Evolutionary conservation across 37 sponge, comb jelly and placozoan species (phyloP).

Genomic region (Spongilla lacustris): DNA sequence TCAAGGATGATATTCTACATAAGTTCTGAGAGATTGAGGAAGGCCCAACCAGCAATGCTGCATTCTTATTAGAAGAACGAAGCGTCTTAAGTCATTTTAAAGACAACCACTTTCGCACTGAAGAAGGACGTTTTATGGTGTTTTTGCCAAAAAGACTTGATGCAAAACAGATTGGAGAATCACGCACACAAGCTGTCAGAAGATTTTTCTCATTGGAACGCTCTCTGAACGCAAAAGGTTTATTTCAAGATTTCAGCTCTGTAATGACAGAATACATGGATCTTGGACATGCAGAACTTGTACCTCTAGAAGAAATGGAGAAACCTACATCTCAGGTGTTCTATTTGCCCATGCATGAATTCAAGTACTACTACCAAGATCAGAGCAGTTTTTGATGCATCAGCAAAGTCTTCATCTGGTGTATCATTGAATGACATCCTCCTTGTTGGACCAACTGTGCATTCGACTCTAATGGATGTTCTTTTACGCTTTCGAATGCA

Average conservation of each 20-base stretch:
- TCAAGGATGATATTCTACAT: neutral
- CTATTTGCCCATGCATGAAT: conserved; percentile 46
- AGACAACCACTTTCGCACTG: neutral
- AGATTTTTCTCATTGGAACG: conserved; percentile 28
- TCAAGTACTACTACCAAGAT: conserved; percentile 41
- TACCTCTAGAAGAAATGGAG: conserved; percentile 18
- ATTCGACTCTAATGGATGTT: conserved; percentile 9
- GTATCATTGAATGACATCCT: conserved; percentile 31
- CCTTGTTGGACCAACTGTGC: conserved; percentile 28
- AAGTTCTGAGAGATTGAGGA: conserved; percentile 44
- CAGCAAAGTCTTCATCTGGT: conserved; percentile 19
- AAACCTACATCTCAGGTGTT: conserved; percentile 11
- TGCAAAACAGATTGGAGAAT: conserved; percentile 19
- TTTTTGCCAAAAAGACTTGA: conserved; percentile 5
- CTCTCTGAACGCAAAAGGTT: conserved; percentile 5
- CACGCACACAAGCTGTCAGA: conserved; percentile 18
- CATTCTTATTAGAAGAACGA: conserved; percentile 10
- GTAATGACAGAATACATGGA: conserved; percentile 34
- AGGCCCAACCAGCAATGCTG: neutral
- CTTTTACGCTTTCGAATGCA: conserved; percentile 14
- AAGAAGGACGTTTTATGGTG: conserved; percentile 30
- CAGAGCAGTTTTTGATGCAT: conserved; percentile 35
- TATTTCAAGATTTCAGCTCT: conserved; percentile 11
- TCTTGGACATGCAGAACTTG: conserved; percentile 18
- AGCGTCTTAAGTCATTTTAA: conserved; percentile 20